Base-by-base conservation (phyloP, 2,888 invertebrate genomes). In the Griposia aprilina region DNA sequence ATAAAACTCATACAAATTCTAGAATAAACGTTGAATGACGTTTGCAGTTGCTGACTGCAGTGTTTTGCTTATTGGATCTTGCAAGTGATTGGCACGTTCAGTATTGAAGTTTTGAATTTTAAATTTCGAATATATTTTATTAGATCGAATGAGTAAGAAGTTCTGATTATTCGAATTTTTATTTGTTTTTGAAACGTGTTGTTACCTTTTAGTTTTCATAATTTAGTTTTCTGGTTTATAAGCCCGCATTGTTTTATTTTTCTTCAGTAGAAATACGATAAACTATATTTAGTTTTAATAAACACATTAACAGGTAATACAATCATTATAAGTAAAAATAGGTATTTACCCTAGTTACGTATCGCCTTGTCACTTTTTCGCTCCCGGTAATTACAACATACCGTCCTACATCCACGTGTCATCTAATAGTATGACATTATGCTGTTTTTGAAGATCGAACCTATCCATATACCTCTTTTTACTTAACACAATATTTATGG, bases 1-100 rank as follows among this genome's bases (percentile, higher is more conserved):
- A 15, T 7, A 48, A 57, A 57, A 52, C 69, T n/a, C 45, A n/a
- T 65, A 65, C 68, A 67, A 73, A 59, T 70, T 76, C n/a, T 52
- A 41, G 23, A 59, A 57, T 59, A 57, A 50, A 74, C n/a, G n/a
- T 60, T 13, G 57, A 78, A 78, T 65, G 76, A 87, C 76, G 78
- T 77, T 36, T 62, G 67, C 62, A 57, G 59, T 26, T 26, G 36
- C 48, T 50, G 45, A 83, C 57, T 57, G 57, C 68, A 60, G 30
- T 67, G 62, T 36, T 71, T 82, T 69, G 66, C 71, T 59, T 80
- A 83, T 83, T 76, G 76, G 75, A 79, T 69, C 63, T 50, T 66
- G 41, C 48, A 74, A 86, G 69, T 87, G 86, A 88, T 70, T 83
- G 86, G 77, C 71, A 76, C 57, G 67, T 79, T 79, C 72, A 65